Base-by-base conservation (phyloP, 2,888 invertebrate species). In the Lasioglossum zephyrum region DNA sequence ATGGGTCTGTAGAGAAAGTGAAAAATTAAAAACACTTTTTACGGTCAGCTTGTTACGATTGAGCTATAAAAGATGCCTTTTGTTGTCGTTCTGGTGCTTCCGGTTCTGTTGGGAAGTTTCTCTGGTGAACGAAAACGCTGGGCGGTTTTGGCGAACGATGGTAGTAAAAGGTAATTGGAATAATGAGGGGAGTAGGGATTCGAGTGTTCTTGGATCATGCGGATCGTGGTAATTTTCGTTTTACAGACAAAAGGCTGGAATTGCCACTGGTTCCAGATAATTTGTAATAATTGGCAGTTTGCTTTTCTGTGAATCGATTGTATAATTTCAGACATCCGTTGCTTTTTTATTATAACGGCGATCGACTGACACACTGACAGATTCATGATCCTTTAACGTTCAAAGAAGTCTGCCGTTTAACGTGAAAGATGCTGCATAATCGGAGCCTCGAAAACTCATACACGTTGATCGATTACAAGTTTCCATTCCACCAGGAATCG, bases 81-180 rank as follows among this genome's bases (percentile, higher is more conserved):
- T 63, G 63, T 70, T 77, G 57, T 60, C 69, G 47, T 63, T 26
- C n/a, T 53, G n/a, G 4, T 26, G 73, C 66, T 84, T 77, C 73
- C 69, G 31, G 22, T 47, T 69, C 47, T 39, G 8, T n/a, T 5
- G 13, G n/a, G 13, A 31, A 39, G 75, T 82, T 75, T 83, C 83
- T 44, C 82, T 26, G 74, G 57, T 49, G 18, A 73, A 72, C 66
- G 84, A 41, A 49, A 84, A 73, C 39, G 41, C 18, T 31, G 49
- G n/a, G 8, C 39, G 73, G 18, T n/a, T 47, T 82, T 36, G 72
- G 22, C 57, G 60, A 74, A 74, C 44, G 60, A 60, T 2, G 57
- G 26, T 16, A 22, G 60, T 63, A 76, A 76, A 41, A 73, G 53
- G 47, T 73, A 84, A 83, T 82, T 82, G 83, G 66, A 83, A 83